Conservation (phyloP, 2,888 invertebrate genomes). For the Tetranychus truncatus region DNA sequence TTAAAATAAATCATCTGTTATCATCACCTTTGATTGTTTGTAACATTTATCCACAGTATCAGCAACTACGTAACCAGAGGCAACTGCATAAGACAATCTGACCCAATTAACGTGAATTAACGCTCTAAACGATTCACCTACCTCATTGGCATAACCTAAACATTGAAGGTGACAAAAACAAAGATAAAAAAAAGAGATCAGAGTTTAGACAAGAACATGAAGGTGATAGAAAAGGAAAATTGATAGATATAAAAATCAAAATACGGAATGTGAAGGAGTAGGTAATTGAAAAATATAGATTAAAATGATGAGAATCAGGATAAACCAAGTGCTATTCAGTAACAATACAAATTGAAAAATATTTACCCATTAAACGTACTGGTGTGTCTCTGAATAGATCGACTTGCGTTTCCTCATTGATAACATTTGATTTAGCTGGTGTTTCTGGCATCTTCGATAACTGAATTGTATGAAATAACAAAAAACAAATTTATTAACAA, state of each 20-base stretch:
- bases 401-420: not conserved
- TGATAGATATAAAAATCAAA: not conserved
- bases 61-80: conserved; percentile 64
- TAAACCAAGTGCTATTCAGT: not conserved
- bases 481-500: no score
- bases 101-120: conserved; percentile 53
- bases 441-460: no score
- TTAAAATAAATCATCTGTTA: conserved; percentile 31
- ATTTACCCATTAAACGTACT: not conserved
- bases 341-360: not conserved
- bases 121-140: conserved; percentile 78
- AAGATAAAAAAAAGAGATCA: not conserved
- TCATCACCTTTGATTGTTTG: conserved; percentile 41
- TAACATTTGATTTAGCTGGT: not conserved
- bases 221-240: not conserved
- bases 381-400: not conserved
- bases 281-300: not conserved
- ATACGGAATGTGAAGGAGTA: not conserved
- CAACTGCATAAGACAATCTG: conserved; percentile 51
- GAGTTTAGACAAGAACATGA: not conserved
- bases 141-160: conserved; percentile 82
- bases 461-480: no score
- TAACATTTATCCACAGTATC: conserved; percentile 62
- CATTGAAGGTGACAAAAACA: not conserved
- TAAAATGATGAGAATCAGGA: not conserved